Conservation (phyloP, 2,113 vertebrate species). For the Emydocephalus ijimae region DNA sequence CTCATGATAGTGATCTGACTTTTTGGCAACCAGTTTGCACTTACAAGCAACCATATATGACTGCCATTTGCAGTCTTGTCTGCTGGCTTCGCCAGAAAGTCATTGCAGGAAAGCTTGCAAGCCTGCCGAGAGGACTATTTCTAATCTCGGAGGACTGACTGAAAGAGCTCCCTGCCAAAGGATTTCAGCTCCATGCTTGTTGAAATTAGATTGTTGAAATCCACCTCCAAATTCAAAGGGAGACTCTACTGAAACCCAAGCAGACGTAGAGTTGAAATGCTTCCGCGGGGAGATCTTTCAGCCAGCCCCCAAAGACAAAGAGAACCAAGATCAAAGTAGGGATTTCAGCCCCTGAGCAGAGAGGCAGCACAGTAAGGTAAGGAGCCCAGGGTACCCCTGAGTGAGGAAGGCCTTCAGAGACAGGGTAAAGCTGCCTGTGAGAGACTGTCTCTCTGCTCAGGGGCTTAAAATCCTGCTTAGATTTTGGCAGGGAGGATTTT, state of each 20-base stretch:
- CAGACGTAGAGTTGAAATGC: neutral
- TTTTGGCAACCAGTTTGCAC: neutral
- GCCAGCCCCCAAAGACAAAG: neutral
- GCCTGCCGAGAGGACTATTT: neutral
- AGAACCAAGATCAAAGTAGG: neutral
- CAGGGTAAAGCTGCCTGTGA: neutral
- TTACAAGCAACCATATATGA: neutral
- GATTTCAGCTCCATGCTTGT: neutral
- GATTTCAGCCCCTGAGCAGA: neutral
- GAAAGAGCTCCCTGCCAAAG: neutral
- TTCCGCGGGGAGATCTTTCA: neutral
- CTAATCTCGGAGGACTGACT: neutral
- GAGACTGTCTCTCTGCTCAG: neutral
- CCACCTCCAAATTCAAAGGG: neutral
- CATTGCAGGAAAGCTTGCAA: neutral
- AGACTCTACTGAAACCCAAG: neutral
- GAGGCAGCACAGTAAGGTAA: neutral
- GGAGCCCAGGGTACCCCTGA: neutral
- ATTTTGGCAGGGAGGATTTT: neutral
- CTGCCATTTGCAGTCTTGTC: neutral
- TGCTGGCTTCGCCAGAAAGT: neutral
- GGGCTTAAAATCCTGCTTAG: neutral
- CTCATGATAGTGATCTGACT: neutral
- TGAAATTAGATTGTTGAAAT: neutral
- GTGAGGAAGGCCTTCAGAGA: neutral